Evolutionary conservation across 2,888 invertebrate species (phyloP).

Genomic region (Trisateles emortualis): DNA sequence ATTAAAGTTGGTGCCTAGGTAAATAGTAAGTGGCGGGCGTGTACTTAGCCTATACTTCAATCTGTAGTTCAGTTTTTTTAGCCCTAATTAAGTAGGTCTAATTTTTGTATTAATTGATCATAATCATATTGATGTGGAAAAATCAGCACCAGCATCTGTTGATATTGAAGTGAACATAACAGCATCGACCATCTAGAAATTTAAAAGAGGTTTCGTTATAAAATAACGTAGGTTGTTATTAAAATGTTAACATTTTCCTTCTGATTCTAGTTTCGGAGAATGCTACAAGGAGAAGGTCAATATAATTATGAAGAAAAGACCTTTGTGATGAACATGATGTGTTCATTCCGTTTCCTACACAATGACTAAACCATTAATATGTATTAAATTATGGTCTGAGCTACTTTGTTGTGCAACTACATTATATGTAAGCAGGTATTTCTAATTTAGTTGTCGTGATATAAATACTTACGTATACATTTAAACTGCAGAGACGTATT

Average conservation of each 20-base stretch:
- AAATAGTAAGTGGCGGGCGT: no score
- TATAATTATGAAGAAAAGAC: slow-evolving; percentile 38
- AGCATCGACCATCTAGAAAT: no score
- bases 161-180: no score
- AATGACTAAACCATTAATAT: neutral
- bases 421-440: slow-evolving; percentile 12
- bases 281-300: slow-evolving; percentile 49
- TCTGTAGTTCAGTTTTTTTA: no score
- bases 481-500: no score
- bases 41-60: no score
- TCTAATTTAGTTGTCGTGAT: slow-evolving; percentile 5
- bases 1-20: no score
- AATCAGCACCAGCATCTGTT: no score
- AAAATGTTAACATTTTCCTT: slow-evolving; percentile 42
- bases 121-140: no score
- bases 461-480: slow-evolving; percentile 2
- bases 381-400: neutral
- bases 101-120: no score
- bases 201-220: slow-evolving; percentile 18
- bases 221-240: slow-evolving; percentile 7
- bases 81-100: no score
- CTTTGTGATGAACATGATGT: slow-evolving; percentile 16
- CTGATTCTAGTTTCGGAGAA: slow-evolving; percentile 54
- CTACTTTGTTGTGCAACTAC: slow-evolving; percentile 6
- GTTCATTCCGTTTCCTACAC: slow-evolving; percentile 24